These are phyloP conservation scores for Zygothrica quintamaculata DNA, from an alignment of 2,888 invertebrate species.

Conservation along the genomic window DNA sequence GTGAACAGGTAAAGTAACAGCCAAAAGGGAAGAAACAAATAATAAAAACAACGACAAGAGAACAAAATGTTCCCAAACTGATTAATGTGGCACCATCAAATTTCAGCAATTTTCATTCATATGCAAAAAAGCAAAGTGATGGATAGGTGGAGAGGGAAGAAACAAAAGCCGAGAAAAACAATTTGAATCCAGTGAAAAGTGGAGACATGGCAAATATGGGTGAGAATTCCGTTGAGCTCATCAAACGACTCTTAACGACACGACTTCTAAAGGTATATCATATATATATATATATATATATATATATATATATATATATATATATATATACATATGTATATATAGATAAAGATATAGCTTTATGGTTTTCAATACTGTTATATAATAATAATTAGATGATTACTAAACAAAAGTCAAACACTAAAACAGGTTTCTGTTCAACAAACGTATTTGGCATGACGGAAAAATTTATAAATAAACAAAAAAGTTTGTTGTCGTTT, in stretches of 20 bases:
- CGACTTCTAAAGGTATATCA: slow-evolving; percentile 30
- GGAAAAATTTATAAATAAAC: slow-evolving; percentile 15
- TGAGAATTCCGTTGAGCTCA: slow-evolving; percentile 58
- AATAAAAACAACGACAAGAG: slow-evolving; percentile 17
- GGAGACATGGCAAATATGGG: slow-evolving; percentile 11
- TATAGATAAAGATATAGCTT: too few relatives aligned
- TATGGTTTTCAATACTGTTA: slow-evolving; percentile 15
- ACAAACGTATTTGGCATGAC: slow-evolving; percentile 23
- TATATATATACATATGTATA: too few relatives aligned
- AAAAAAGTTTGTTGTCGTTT: slow-evolving; percentile 4
- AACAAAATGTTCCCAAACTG: slow-evolving; percentile 48
- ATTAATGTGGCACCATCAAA: slow-evolving; percentile 66
- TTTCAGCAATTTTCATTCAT: slow-evolving; percentile 73
- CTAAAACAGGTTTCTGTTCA: slow-evolving; percentile 48
- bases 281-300: too few relatives aligned
- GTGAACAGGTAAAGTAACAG: background rate
- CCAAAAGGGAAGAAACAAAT: background rate
- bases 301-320: too few relatives aligned
- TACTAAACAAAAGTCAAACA: slow-evolving; percentile 21
- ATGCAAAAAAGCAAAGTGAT: slow-evolving; percentile 57
- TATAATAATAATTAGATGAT: slow-evolving; percentile 37
- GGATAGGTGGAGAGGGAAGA: background rate
- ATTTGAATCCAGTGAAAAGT: background rate
- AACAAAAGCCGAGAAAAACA: background rate
- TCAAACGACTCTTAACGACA: slow-evolving; percentile 38